Percentiles rank a stretch among this genome's conserved stretches.
These are phyloP conservation scores for Hirtodrosophila cameraria DNA, from an alignment of 2,888 invertebrate species.

Conservation along the genomic window DNA sequence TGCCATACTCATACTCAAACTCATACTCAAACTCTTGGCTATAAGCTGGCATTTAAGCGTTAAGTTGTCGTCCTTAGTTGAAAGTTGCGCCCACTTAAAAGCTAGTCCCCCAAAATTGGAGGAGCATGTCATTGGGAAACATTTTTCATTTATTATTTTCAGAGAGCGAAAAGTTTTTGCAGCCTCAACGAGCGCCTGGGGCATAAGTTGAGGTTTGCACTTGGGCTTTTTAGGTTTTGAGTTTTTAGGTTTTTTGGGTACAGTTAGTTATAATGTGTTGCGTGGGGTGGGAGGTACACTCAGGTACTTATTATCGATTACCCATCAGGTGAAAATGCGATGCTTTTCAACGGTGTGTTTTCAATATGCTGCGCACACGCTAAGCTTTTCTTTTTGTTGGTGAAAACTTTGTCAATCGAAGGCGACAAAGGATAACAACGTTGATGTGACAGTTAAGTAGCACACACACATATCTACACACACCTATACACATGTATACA, in stretches of 20 bases:
- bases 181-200: constrained; percentile 34
- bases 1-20: no score
- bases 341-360: constrained; percentile 45
- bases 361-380: constrained; percentile 69
- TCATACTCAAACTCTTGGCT: no score
- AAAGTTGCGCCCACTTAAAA: constrained; percentile 68
- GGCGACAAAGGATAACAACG: constrained; percentile 53
- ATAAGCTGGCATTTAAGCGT: constrained; percentile 38
- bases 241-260: background rate
- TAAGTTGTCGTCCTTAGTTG: constrained; percentile 44
- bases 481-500: constrained; percentile 7
- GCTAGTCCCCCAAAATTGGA: constrained; percentile 21
- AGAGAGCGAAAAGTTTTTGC: constrained; percentile 36
- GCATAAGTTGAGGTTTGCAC: constrained; percentile 28
- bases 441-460: constrained; percentile 58
- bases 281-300: constrained; percentile 32
- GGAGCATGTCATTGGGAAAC: constrained; percentile 25
- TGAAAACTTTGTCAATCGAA: constrained; percentile 70
- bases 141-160: constrained; percentile 68
- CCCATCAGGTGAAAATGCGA: constrained; percentile 71
- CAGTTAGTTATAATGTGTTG: constrained; percentile 15
- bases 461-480: constrained; percentile 15
- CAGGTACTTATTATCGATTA: constrained; percentile 72
- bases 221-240: background rate
- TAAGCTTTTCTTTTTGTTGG: constrained; percentile 43